Conservation (phyloP, 2,888 invertebrate species). For the Aplocera efformata region DNA sequence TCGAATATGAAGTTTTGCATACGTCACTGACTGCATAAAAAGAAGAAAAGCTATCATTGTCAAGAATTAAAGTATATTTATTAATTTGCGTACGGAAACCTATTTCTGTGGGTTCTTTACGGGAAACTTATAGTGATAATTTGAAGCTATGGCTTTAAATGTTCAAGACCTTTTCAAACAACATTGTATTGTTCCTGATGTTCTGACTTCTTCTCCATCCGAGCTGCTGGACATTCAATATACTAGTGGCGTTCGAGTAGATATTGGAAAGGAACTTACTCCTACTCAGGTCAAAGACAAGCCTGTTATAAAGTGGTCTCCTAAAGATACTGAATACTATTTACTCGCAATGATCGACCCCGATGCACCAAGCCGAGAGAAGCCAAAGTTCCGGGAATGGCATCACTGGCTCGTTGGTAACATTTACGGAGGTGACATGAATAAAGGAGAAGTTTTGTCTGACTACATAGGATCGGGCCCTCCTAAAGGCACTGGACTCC, state of each 20-base stretch:
- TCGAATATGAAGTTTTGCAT: no score
- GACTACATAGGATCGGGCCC: constrained; percentile 84
- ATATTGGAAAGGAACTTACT: constrained; percentile 84
- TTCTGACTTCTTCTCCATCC: constrained; percentile 81
- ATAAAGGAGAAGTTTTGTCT: constrained; percentile 82
- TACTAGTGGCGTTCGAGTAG: constrained; percentile 66
- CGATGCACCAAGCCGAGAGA: constrained; percentile 86
- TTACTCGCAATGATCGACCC: constrained; percentile 84
- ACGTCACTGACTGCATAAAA: no score
- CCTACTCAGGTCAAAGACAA: constrained; percentile 86
- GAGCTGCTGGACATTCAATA: constrained; percentile 75
- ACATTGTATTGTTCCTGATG: constrained; percentile 84
- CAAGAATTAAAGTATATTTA: no score
- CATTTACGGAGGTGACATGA: constrained; percentile 82
- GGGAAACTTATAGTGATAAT: no score
- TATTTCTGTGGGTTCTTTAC: no score
- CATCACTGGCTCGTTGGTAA: constrained; percentile 90
- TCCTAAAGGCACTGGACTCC: constrained; percentile 86
- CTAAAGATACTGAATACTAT: constrained; percentile 81
- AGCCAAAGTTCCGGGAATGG: constrained; percentile 86
- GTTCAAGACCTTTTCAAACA: constrained; percentile 61
- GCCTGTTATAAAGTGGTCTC: constrained; percentile 84
- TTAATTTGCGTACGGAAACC: no score
- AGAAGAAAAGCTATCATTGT: no score
- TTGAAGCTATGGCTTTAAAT: constrained; percentile 45